Evolutionary conservation across 2,113 vertebrate species (phyloP).

Genomic region (Balaenoptera acutorostrata): DNA sequence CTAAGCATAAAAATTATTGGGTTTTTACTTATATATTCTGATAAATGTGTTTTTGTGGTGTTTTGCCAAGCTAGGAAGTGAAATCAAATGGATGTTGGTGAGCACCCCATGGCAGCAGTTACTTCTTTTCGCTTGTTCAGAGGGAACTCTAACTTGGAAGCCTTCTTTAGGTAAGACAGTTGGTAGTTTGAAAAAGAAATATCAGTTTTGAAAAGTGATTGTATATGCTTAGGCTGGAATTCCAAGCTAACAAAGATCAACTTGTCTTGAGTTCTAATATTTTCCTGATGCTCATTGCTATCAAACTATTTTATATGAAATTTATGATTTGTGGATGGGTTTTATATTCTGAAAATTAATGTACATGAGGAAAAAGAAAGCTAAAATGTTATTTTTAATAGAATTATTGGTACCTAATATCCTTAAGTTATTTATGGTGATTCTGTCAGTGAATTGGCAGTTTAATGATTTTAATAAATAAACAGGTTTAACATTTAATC

Average conservation of each 20-base stretch:
- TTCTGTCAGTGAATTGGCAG: background rate
- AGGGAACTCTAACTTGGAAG: background rate
- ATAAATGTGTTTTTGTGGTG: conserved; percentile 45
- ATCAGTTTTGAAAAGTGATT: background rate
- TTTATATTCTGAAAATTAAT: conserved; percentile 10
- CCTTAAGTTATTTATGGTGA: background rate
- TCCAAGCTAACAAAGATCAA: background rate
- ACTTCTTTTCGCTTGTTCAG: background rate
- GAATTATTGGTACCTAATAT: background rate
- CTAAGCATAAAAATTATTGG: background rate
- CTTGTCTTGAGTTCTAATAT: background rate
- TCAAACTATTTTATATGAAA: background rate
- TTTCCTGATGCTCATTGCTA: background rate
- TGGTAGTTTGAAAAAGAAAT: conserved; percentile 22
- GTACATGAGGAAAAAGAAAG: background rate
- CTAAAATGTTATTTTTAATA: background rate
- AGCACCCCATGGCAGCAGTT: background rate
- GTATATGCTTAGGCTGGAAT: background rate
- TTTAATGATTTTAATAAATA: background rate
- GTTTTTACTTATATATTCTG: background rate
- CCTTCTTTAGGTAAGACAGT: conserved; percentile 26
- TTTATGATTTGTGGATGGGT: background rate
- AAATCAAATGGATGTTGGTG: background rate
- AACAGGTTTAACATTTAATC: background rate
- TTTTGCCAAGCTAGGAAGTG: conserved; percentile 30